Evolutionary conservation across 1,140 invertebrate species (phyloP), one percentile per base, ranked within the genome.

Genomic region (Holcopasites calliopsidis): DNA sequence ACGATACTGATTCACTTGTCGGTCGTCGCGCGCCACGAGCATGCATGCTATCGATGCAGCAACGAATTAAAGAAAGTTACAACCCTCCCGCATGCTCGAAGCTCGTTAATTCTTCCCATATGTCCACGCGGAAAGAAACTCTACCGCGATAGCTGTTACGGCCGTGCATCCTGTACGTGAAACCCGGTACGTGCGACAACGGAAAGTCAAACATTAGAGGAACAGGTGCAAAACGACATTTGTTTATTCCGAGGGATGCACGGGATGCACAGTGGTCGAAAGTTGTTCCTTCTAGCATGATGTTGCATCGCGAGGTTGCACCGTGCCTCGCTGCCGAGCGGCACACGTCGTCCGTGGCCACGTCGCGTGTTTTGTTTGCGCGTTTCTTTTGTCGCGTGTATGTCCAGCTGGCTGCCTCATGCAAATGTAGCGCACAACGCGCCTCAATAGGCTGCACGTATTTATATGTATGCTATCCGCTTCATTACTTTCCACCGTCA

Each of bases 361-460:
- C 49, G 72, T 86, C 55, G 84, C 84, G 75, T 86, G 84, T 86
- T 86, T 86, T 85, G 75, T 86, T 86, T 86, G 80, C 83, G 58
- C 80, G 71, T 85, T 85, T 85, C 83, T 81, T 85, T 80, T 86
- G 83, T 85, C 79, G 75, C 80, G 80, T 86, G 84, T 85, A 68
- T 85, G 84, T 86, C 84, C 84, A 86, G 80, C 84, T 86, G 77
- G 73, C 74, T 66, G 60, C 65, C 80, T 78, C 83, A 81, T 86
- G 84, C 83, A 86, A 83, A 86, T 83, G 83, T 78, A 77, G 60
- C 57, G 73, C 66, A 80, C 77, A 80, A 83, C 82, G 80, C 70
- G 66, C 76, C 58, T 82, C 83, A 65, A 85, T 85, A 84, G 76
- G 47, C 71, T 40, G 69, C 71, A 38, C 57, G 40, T 83, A 83